Evolutionary conservation across 2,113 vertebrate genomes (phyloP), one percentile per base, ranked within the genome.

Genomic region (Bombycilla garrulus): DNA sequence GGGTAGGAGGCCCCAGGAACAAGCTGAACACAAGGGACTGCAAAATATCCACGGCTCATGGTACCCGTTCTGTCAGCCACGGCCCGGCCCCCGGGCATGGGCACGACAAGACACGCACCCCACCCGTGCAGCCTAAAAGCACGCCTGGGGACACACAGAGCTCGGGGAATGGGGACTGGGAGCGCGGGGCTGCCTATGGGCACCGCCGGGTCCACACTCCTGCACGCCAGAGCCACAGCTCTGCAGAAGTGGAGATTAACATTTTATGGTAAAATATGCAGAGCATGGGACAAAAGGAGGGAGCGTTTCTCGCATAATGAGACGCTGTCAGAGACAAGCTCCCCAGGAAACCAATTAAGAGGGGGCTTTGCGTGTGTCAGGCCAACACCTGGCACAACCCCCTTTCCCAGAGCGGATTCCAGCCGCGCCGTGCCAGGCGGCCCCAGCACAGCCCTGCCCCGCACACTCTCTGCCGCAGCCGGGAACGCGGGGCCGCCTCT

Each of bases 291-390:
- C 74, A 61, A 51, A 58, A 61, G 62, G 70, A 77, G 53, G 62
- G 38, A 61, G 80, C 31, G 19, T 25, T 89, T 66, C 86, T 56
- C 6, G 58, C 64, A 64, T 85, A 95, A 93, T 58, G 73, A 95
- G 82, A 7, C 72, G 8, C 80, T 40, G 73, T 12, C 36, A 26
- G 92, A 81, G 36, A 61, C 67, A 4, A 31, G 78, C 84, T 97
- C 95, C 96, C 96, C 69, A 35, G 76, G 95, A 96, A 96, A 96
- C 84, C 94, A 93, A 94, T 96, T 92, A 94, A 58, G 86, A 24
- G 19, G 21, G 80, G 12, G 33, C 73, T 54, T 33, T 8, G 78
- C 21, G 66, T 10, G 20, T 38, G 91, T 50, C 81, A 77, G 88
- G 67, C 83, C 66, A 36, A 45, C 88, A 87, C 70, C 88, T 38